Conservation (phyloP, 2,797 vertebrate species). For the Falco berigora region DNA sequence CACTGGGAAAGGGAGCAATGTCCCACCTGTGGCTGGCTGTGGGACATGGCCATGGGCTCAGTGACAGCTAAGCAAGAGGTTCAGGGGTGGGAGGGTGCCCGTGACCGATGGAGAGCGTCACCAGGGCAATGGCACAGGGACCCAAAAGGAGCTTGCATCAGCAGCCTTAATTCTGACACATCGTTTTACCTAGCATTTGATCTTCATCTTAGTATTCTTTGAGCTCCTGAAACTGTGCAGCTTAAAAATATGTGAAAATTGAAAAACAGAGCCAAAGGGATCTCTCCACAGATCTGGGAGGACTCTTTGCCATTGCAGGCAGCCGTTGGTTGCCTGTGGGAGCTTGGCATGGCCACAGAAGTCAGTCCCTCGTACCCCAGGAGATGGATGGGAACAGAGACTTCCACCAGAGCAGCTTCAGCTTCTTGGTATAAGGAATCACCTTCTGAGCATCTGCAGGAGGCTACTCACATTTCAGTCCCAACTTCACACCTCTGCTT, state of each 20-base stretch:
- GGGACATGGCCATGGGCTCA: neutral
- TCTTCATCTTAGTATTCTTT: neutral
- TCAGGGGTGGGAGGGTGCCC: neutral
- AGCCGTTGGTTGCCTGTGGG: neutral
- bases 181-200: neutral
- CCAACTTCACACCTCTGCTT: neutral
- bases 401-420: neutral
- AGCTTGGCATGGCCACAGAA: neutral
- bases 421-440: neutral
- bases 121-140: neutral
- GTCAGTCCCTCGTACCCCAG: neutral
- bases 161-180: neutral
- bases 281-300: neutral
- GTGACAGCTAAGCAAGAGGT: neutral
- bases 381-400: neutral
- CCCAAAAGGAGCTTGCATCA: accelerated
- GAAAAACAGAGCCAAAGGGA: neutral
- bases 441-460: neutral
- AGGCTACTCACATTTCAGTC: neutral
- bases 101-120: neutral
- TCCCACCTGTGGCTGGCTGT: neutral
- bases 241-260: neutral
- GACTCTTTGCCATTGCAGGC: neutral
- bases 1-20: neutral
- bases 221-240: neutral